phyloP scores from a whole-genome alignment of 2,797 vertebrate species.

The Ceryle rudis region DNA sequence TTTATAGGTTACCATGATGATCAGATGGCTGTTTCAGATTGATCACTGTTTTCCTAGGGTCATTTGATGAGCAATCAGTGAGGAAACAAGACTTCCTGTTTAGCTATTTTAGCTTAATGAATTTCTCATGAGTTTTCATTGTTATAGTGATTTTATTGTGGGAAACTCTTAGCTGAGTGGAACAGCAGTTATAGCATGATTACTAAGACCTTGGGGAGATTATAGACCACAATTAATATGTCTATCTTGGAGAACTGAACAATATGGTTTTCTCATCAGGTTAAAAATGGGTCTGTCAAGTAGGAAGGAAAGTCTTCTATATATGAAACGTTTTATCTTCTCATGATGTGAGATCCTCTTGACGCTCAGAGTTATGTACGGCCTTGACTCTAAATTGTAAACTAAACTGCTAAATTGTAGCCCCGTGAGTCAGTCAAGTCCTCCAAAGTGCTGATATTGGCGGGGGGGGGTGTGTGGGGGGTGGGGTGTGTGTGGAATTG shows the following conservation, averaged over 20 bases:
- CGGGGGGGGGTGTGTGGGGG: accelerated
- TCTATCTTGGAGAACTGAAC: neutral
- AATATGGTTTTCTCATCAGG: neutral
- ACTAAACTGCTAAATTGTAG: neutral
- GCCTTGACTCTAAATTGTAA: neutral
- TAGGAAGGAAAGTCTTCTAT: neutral
- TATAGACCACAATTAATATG: neutral
- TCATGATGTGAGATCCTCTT: neutral
- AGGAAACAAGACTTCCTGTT: conserved; percentile 20
- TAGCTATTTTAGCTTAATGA: neutral
- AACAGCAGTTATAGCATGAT: conserved; percentile 25
- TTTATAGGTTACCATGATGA: neutral
- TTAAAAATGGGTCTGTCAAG: neutral
- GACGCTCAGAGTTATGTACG: neutral
- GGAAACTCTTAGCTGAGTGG: conserved; percentile 7
- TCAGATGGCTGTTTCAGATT: neutral
- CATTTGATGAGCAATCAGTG: neutral
- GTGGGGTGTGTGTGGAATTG: accelerated
- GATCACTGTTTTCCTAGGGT: neutral
- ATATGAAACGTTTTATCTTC: neutral
- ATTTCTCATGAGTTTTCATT: conserved; percentile 7
- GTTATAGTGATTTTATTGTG: conserved; percentile 9
- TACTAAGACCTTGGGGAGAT: neutral
- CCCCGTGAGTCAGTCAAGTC: neutral
- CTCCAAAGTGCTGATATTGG: neutral